Percentiles rank a stretch among this genome's conserved stretches.
These are phyloP conservation scores for Digitonthophagus gazella DNA, from an alignment of 2,888 invertebrate genomes.

Conservation along the genomic window DNA sequence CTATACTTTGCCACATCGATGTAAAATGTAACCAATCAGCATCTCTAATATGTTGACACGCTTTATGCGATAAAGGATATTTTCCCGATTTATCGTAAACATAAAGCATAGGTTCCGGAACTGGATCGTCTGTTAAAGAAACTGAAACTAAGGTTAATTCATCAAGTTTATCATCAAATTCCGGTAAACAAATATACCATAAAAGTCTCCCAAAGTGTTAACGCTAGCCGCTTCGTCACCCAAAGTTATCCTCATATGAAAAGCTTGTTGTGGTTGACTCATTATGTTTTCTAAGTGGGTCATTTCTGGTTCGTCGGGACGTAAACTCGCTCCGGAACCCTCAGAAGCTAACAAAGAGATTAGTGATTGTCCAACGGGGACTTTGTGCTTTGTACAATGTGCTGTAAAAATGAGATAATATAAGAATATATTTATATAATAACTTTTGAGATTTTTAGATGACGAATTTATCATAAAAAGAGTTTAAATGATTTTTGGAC, in stretches of 20 bases:
- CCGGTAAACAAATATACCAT: no score
- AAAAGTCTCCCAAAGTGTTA: slow-evolving; percentile 46
- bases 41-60: slow-evolving; percentile 45
- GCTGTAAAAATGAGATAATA: slow-evolving; percentile 32
- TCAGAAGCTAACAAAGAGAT: slow-evolving; percentile 41
- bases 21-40: slow-evolving; percentile 46
- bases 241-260: slow-evolving; percentile 47
- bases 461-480: no score
- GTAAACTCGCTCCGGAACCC: slow-evolving; percentile 41
- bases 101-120: slow-evolving; percentile 46
- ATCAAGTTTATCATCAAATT: no score
- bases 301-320: slow-evolving; percentile 42
- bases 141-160: slow-evolving; percentile 43
- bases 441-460: no score
- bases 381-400: slow-evolving; percentile 37
- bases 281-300: slow-evolving; percentile 41
- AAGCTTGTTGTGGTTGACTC: slow-evolving; percentile 41
- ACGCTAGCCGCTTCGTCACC: slow-evolving; percentile 44
- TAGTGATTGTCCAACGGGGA: slow-evolving; percentile 36
- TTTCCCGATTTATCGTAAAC: slow-evolving; percentile 50
- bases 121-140: slow-evolving; percentile 45
- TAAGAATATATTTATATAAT: no score
- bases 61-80: slow-evolving; percentile 45
- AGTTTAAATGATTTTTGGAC: no score
- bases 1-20: slow-evolving; percentile 48